These are phyloP conservation scores for Ophion slaviceki DNA, from an alignment of 2,888 invertebrate genomes.

Conservation along the genomic window DNA sequence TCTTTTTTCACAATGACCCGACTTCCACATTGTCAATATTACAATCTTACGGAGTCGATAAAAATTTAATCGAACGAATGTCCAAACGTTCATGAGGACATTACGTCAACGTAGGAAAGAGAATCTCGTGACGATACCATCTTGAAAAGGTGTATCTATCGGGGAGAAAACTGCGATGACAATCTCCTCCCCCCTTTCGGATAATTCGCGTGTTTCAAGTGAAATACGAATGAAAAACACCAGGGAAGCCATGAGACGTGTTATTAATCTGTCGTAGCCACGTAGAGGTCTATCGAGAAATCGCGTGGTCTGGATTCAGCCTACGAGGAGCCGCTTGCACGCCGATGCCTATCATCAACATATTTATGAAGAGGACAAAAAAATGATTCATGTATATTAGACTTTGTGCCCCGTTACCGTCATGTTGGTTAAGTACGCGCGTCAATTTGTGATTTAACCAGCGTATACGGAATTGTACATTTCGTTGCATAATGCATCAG, in stretches of 20 bases:
- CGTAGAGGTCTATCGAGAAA: not conserved
- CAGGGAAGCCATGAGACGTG: not conserved
- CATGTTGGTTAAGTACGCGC: not conserved
- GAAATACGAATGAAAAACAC: not conserved
- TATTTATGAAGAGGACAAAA: constrained; percentile 27
- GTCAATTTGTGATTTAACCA: constrained; percentile 13
- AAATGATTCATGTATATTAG: constrained; percentile 19
- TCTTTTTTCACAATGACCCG: not conserved
- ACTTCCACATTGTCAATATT: not conserved
- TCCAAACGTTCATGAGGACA: too few relatives aligned
- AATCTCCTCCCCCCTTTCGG: not conserved
- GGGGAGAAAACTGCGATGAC: not conserved
- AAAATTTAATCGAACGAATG: too few relatives aligned
- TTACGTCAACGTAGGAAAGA: too few relatives aligned
- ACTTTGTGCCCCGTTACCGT: constrained; percentile 29
- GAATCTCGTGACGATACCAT: too few relatives aligned
- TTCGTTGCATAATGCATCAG: constrained; percentile 13
- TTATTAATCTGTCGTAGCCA: not conserved
- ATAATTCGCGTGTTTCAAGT: not conserved
- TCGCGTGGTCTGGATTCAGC: not conserved
- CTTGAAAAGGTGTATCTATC: not conserved
- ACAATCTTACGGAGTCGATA: too few relatives aligned
- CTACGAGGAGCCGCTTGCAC: not conserved
- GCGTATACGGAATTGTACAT: constrained; percentile 2
- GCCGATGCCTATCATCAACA: constrained; percentile 11